These are phyloP conservation scores for Drosophila flavopinicola DNA, from an alignment of 2,888 invertebrate genomes.

Conservation along the genomic window DNA sequence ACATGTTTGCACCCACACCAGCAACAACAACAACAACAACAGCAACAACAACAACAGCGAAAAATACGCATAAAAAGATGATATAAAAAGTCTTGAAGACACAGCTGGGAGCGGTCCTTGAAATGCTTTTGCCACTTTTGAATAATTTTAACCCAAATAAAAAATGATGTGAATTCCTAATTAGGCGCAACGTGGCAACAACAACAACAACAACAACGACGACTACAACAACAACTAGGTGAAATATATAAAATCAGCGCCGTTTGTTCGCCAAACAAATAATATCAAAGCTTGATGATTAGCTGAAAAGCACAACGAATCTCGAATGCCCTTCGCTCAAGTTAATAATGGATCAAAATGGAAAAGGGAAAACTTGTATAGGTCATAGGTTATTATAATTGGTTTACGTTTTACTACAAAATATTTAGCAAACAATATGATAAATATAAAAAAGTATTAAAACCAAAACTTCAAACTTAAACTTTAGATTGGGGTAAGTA, in stretches of 20 bases:
- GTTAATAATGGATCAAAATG: no score
- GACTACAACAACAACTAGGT: constrained; percentile 24
- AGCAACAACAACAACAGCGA: constrained; percentile 19
- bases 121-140: constrained; percentile 80
- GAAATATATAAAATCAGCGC: constrained; percentile 66
- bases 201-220: constrained; percentile 17
- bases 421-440: no score
- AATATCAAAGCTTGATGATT: constrained; percentile 4
- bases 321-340: constrained; percentile 23
- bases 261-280: constrained; percentile 60
- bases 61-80: constrained; percentile 36
- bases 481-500: no score
- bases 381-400: no score
- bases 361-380: no score
- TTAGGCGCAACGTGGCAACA: constrained; percentile 74
- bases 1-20: constrained; percentile 12
- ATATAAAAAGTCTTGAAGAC: constrained; percentile 49
- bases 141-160: constrained; percentile 85
- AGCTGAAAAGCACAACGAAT: constrained; percentile 8
- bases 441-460: no score
- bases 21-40: background rate
- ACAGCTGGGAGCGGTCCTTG: constrained; percentile 54
- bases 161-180: constrained; percentile 85
- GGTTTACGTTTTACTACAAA: no score
- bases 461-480: no score